phyloP scores from a whole-genome alignment of 53 echinoderm and acorn worm genomes.

The Holothuria leucospilota region DNA sequence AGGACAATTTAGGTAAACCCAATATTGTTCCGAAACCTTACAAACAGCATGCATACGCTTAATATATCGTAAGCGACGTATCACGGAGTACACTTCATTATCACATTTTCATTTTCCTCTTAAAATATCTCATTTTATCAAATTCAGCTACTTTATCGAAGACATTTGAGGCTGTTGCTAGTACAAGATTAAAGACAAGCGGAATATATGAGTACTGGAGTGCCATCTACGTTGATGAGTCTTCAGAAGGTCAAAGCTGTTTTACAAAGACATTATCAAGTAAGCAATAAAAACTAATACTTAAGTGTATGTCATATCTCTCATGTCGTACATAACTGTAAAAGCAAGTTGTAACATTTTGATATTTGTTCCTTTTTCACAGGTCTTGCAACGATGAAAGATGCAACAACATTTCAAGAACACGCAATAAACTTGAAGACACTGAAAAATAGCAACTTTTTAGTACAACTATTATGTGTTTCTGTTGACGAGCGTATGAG shows the following conservation, averaged over 20 bases:
- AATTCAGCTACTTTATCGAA: no score
- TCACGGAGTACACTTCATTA: no score
- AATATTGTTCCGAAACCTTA: no score
- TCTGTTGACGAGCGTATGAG: not conserved
- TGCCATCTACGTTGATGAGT: not conserved
- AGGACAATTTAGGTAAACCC: no score
- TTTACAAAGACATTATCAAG: constrained; percentile 11
- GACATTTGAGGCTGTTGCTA: no score
- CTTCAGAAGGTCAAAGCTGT: not conserved
- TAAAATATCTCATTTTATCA: no score
- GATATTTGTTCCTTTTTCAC: not conserved
- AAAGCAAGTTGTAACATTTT: not conserved
- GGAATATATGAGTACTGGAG: constrained; percentile 33
- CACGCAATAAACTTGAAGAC: not conserved
- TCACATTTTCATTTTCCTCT: no score
- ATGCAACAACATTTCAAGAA: not conserved
- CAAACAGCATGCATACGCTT: no score
- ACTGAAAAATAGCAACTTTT: not conserved
- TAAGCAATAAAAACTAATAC: not conserved
- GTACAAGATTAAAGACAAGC: not conserved
- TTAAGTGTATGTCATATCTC: not conserved
- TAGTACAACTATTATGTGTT: not conserved
- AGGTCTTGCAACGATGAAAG: constrained; percentile 12
- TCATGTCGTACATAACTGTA: not conserved
- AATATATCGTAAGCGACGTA: no score